Percentiles rank a stretch among this genome's conserved stretches.
Evolutionary conservation across 2,113 vertebrate species (phyloP).

Genomic region (Notothenia coriiceps): DNA sequence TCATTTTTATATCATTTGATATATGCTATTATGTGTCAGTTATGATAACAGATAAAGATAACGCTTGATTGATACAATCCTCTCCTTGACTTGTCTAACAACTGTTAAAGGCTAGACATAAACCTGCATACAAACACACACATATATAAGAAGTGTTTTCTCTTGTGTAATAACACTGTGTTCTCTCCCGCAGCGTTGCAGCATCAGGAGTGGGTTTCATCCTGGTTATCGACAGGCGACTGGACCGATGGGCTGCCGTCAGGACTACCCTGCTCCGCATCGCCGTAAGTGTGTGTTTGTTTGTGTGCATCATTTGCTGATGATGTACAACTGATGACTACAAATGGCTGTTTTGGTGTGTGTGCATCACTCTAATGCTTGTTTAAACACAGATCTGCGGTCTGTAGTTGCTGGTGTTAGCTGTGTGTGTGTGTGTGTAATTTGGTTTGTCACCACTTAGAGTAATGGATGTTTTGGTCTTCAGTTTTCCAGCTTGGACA

Average conservation of each 20-base stretch:
- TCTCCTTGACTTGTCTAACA: background rate
- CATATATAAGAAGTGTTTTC: slow-evolving; percentile 7
- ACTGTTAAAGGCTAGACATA: background rate
- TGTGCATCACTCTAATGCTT: slow-evolving; percentile 22
- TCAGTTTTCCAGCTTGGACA: background rate
- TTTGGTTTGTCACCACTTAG: slow-evolving; percentile 46
- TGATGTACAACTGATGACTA: background rate
- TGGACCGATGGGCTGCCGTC: slow-evolving; percentile 98
- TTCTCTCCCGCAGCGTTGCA: slow-evolving; percentile 83
- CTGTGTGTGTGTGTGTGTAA: slow-evolving; percentile 42
- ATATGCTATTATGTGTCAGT: background rate
- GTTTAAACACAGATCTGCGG: slow-evolving; percentile 45
- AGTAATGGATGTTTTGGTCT: slow-evolving; percentile 51
- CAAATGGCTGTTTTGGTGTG: slow-evolving; percentile 42
- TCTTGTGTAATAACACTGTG: slow-evolving; percentile 18
- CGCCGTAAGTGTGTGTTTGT: slow-evolving; percentile 84
- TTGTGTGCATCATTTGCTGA: slow-evolving; percentile 25
- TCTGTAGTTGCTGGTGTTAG: slow-evolving; percentile 53
- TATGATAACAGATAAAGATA: background rate
- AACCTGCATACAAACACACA: background rate
- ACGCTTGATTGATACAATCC: background rate
- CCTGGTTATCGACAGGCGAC: slow-evolving; percentile 96
- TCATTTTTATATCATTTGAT: background rate
- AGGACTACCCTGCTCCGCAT: slow-evolving; percentile 95
- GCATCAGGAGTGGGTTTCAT: slow-evolving; percentile 95